Conservation (phyloP, 2,888 invertebrate species). For the Agriopis aurantiaria region DNA sequence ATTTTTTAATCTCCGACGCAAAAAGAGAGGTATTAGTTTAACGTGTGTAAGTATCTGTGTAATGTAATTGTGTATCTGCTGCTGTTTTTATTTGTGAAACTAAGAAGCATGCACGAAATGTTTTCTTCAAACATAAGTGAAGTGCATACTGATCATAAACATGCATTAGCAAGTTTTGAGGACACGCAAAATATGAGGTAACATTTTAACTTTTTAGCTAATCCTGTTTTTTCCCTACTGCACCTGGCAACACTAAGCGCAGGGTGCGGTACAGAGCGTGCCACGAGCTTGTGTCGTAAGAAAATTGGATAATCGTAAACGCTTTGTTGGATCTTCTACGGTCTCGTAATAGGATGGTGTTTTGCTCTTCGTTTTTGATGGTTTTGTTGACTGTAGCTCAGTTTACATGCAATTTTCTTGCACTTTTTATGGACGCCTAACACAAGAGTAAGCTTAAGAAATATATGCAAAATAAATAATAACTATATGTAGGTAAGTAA, state of each 20-base stretch:
- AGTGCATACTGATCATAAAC: background rate
- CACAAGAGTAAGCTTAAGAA: too few relatives aligned
- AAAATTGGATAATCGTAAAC: slow-evolving; percentile 51
- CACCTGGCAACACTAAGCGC: slow-evolving; percentile 31
- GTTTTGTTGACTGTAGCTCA: slow-evolving; percentile 14
- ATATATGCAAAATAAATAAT: background rate
- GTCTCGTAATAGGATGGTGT: slow-evolving; percentile 36
- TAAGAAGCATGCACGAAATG: background rate
- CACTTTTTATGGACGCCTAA: background rate
- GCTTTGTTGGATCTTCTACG: slow-evolving; percentile 40
- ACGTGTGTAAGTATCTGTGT: too few relatives aligned
- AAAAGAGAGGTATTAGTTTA: too few relatives aligned
- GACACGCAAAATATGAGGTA: background rate
- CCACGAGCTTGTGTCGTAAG: slow-evolving; percentile 39
- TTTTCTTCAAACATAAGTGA: background rate
- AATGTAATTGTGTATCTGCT: too few relatives aligned
- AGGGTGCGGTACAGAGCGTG: slow-evolving; percentile 9
- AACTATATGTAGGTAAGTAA: background rate
- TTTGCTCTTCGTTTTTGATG: slow-evolving; percentile 26
- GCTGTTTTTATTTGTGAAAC: background rate
- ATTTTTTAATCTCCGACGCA: too few relatives aligned
- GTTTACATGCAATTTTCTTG: background rate
- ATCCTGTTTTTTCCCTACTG: slow-evolving; percentile 17
- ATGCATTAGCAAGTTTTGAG: background rate
- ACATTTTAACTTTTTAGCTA: slow-evolving; percentile 5